Percentiles rank a stretch among this genome's conserved stretches.
These are phyloP conservation scores for Chloropsis cyanopogon DNA, from an alignment of 2,113 vertebrate genomes.

Conservation along the genomic window DNA sequence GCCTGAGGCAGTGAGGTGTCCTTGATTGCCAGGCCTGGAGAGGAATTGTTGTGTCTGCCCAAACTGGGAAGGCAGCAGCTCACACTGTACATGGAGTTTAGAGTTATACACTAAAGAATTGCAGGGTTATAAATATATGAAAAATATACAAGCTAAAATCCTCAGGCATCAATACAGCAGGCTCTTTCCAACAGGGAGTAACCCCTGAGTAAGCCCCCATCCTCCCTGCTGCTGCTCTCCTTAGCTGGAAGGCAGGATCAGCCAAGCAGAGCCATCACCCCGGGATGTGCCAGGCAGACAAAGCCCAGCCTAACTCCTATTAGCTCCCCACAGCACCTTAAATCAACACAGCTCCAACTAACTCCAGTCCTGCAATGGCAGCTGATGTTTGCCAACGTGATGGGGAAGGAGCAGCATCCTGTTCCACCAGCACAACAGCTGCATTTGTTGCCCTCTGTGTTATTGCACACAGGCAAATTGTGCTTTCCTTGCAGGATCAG, in stretches of 20 bases:
- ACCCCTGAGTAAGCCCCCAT: neutral
- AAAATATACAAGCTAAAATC: neutral
- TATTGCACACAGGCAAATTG: neutral
- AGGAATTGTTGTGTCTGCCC: neutral
- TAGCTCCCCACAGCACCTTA: neutral
- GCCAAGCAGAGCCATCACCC: neutral
- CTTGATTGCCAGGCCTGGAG: neutral
- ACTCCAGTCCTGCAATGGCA: accelerated
- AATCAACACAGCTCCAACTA: neutral
- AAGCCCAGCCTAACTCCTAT: neutral
- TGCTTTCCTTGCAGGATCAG: neutral
- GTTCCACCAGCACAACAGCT: neutral
- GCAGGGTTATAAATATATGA: neutral
- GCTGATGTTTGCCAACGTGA: accelerated
- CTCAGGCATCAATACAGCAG: neutral
- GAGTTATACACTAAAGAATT: neutral
- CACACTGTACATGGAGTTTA: accelerated
- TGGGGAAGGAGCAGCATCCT: neutral
- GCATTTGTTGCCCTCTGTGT: neutral
- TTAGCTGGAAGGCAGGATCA: accelerated
- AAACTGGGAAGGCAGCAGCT: neutral
- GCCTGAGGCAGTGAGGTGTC: neutral
- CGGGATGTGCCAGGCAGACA: accelerated
- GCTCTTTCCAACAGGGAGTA: neutral
- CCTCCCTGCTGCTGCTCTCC: neutral